Conservation (phyloP, 1,140 invertebrate genomes). For the Arctopsyche grandis region DNA sequence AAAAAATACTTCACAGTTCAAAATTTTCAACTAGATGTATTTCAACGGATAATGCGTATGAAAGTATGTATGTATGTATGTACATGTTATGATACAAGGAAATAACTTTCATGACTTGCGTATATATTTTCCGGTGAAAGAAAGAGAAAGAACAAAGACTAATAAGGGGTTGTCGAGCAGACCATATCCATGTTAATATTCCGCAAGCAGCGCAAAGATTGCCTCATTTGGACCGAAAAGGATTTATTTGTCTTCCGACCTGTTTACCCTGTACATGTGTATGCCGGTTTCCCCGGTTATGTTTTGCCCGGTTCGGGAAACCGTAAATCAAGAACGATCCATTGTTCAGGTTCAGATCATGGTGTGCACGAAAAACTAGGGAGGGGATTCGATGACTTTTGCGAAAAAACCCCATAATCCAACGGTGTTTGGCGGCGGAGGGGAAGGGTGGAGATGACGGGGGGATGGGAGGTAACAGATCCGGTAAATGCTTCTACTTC, state of each 20-base stretch:
- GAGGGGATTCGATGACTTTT: not conserved
- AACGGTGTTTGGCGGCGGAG: no score
- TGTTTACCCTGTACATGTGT: not conserved
- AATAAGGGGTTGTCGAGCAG: not conserved
- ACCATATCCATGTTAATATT: constrained; percentile 38
- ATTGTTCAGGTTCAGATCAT: constrained; percentile 18
- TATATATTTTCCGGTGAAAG: constrained; percentile 1
- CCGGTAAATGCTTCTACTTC: constrained; percentile 14
- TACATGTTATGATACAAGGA: not conserved
- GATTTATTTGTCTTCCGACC: constrained; percentile 39
- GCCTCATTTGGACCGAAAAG: constrained; percentile 38
- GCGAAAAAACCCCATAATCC: not conserved
- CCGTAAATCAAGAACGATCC: constrained; percentile 25
- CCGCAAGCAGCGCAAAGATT: constrained; percentile 39
- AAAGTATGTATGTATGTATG: not conserved
- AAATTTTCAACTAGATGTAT: no score
- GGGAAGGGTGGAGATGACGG: not conserved
- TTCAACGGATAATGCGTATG: no score
- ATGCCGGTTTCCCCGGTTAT: not conserved
- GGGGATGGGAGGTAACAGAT: not conserved
- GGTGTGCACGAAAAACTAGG: not conserved
- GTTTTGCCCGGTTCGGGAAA: not conserved
- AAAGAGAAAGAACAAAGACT: constrained; percentile 17
- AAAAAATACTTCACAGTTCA: no score
- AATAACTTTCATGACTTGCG: not conserved